phyloP scores from a whole-genome alignment of 2,888 invertebrate genomes.

The Harmothoe impar region DNA sequence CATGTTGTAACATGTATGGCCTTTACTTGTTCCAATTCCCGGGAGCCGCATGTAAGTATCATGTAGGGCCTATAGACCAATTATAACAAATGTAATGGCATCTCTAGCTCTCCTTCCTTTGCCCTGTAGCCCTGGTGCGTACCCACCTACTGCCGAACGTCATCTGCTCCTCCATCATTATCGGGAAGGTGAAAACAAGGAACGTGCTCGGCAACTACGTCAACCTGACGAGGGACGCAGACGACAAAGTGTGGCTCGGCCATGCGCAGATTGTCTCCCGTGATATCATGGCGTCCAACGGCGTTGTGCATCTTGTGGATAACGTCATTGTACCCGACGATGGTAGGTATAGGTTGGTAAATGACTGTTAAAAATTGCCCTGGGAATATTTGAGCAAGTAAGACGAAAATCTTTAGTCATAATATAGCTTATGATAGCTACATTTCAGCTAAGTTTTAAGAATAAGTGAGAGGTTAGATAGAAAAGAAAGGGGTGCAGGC shows the following conservation, averaged over 20 bases:
- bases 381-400: neutral
- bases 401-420: too few species aligned
- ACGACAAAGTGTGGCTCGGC: constrained; percentile 85
- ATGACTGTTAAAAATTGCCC: neutral
- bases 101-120: too few species aligned
- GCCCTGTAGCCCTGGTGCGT: constrained; percentile 31
- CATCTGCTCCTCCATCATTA: constrained; percentile 86
- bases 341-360: too few species aligned
- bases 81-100: too few species aligned
- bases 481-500: too few species aligned
- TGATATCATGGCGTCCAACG: constrained; percentile 89
- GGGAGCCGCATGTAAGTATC: too few species aligned
- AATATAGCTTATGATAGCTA: too few species aligned
- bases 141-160: constrained; percentile 88
- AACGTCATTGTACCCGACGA: constrained; percentile 87
- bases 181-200: constrained; percentile 85
- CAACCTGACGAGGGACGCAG: constrained; percentile 84
- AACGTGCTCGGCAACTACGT: constrained; percentile 85
- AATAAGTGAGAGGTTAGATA: too few species aligned
- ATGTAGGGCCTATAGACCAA: too few species aligned
- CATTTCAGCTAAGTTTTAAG: too few species aligned
- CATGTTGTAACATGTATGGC: too few species aligned
- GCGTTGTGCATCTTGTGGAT: constrained; percentile 89
- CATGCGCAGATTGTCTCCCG: constrained; percentile 86
- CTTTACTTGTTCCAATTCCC: too few species aligned